Evolutionary conservation across 2,113 vertebrate genomes (phyloP).

Genomic region (Albula glossodonta): DNA sequence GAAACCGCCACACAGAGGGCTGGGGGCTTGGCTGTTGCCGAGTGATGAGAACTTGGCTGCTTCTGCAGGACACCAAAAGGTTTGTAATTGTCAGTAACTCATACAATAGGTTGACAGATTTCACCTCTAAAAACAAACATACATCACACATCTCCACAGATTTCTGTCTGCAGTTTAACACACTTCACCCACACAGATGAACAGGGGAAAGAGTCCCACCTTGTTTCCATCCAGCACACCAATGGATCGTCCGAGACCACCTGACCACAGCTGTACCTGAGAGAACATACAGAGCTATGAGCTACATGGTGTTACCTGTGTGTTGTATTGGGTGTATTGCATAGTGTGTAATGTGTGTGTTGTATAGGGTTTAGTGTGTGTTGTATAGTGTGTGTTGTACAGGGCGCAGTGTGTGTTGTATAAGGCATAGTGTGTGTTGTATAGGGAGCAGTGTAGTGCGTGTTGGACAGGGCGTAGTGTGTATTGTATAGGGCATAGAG

Average conservation of each 20-base stretch:
- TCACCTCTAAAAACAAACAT: too few species aligned
- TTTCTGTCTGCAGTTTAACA: too few species aligned
- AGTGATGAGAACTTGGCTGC: constrained; percentile 36
- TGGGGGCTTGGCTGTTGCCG: constrained; percentile 39
- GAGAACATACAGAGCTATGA: too few species aligned
- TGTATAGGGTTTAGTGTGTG: neutral
- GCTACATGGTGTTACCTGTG: neutral
- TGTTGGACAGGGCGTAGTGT: too few species aligned
- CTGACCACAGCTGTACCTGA: constrained; percentile 83
- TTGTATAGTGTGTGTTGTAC: neutral
- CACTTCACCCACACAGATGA: too few species aligned
- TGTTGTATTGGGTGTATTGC: neutral
- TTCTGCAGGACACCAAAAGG: constrained; percentile 23
- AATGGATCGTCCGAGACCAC: constrained; percentile 69
- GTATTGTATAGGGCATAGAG: neutral
- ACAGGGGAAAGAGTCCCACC: constrained; percentile 40
- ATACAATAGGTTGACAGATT: too few species aligned
- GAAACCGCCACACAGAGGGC: constrained; percentile 75
- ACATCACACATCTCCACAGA: too few species aligned
- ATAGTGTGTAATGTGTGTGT: neutral
- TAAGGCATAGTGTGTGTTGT: too few species aligned
- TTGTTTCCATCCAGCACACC: constrained; percentile 48
- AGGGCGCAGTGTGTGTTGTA: neutral
- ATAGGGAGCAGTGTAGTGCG: neutral
- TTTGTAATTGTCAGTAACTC: neutral